A percentile compares a stretch with the other conserved stretches of the same genome.
These are phyloP conservation scores for Tauraco erythrolophus DNA, from an alignment of 2,113 vertebrate species.

Conservation along the genomic window DNA sequence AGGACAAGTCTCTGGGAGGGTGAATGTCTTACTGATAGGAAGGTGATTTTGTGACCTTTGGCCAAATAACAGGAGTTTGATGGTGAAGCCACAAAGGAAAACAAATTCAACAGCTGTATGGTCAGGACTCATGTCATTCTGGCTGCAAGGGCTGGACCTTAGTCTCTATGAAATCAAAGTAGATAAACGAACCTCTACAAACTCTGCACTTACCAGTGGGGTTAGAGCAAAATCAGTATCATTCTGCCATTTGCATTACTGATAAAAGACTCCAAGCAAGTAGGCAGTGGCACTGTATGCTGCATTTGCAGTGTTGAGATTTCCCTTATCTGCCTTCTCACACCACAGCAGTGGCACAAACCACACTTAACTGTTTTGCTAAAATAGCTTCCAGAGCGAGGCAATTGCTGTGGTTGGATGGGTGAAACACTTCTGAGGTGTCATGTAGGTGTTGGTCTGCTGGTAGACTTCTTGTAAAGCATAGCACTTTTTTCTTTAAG, in stretches of 20 bases:
- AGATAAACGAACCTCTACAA: neutral
- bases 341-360: neutral
- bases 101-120: neutral
- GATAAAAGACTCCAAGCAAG: neutral
- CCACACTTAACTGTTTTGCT: neutral
- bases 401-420: neutral
- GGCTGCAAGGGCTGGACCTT: neutral
- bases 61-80: neutral
- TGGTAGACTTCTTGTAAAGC: neutral
- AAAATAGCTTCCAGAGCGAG: neutral
- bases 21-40: neutral
- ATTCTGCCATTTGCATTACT: neutral
- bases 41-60: neutral
- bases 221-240: neutral
- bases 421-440: neutral
- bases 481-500: neutral
- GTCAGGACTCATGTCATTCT: neutral
- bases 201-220: neutral
- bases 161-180: neutral
- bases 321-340: slow-evolving; percentile 11
- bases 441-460: rapidly evolving
- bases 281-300: neutral
- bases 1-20: neutral
- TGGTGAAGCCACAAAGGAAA: neutral
- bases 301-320: neutral